Conservation (phyloP, 2,888 invertebrate species). For the Hirtodrosophila cameraria region DNA sequence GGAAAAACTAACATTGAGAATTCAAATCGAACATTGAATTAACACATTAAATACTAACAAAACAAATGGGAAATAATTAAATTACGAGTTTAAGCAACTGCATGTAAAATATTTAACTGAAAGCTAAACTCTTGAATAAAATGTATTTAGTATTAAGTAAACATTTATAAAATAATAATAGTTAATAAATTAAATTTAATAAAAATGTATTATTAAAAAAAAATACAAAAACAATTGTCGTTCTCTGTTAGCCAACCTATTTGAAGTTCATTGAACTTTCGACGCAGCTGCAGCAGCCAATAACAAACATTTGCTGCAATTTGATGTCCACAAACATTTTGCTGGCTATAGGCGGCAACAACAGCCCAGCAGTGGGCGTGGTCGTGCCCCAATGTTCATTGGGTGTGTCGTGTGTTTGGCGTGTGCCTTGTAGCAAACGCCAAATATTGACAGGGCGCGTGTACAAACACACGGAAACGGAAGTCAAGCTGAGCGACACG, state of each 20-base stretch:
- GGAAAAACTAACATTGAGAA: conserved; percentile 24
- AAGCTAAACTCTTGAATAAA: conserved; percentile 42
- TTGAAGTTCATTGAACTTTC: conserved; percentile 30
- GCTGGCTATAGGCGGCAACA: conserved; percentile 26
- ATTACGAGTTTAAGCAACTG: conserved; percentile 65
- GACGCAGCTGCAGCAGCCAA: neutral
- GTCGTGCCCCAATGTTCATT: neutral
- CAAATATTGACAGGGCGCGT: conserved; percentile 77
- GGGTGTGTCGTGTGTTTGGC: conserved; percentile 35
- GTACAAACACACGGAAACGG: conserved; percentile 69
- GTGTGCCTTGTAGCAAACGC: conserved; percentile 69
- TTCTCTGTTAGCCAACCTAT: neutral
- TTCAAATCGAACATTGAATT: conserved; percentile 43
- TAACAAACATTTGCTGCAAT: conserved; percentile 46
- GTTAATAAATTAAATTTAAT: conserved; percentile 79
- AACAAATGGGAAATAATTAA: conserved; percentile 46
- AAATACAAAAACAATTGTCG: too few species aligned
- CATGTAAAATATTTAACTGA: conserved; percentile 77
- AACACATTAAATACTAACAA: conserved; percentile 41
- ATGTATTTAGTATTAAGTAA: conserved; percentile 60
- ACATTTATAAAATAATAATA: conserved; percentile 57
- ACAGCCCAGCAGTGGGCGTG: conserved; percentile 28
- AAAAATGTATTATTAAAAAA: conserved; percentile 79
- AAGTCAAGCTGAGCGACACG: conserved; percentile 71
- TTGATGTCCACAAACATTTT: conserved; percentile 62